These are phyloP conservation scores for Temnothorax unifasciatus DNA, from an alignment of 2,888 invertebrate genomes.

Conservation along the genomic window DNA sequence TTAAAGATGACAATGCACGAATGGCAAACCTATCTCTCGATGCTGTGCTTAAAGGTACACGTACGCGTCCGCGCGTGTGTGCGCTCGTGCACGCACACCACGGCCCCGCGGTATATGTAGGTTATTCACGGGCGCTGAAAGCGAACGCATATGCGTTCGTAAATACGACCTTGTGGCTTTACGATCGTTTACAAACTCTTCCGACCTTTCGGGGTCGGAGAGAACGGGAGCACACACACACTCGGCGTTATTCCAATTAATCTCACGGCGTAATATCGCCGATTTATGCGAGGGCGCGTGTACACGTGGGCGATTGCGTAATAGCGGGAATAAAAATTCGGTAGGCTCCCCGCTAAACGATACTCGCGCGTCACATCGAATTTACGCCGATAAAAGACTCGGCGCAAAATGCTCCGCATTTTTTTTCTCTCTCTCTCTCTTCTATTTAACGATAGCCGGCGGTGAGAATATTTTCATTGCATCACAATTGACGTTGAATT, in stretches of 20 bases:
- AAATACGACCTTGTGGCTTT: conserved; percentile 79
- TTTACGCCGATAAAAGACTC: neutral
- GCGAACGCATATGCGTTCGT: conserved; percentile 73
- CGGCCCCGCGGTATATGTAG: neutral
- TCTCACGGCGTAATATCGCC: conserved; percentile 75
- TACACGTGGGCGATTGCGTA: conserved; percentile 62
- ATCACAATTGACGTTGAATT: neutral
- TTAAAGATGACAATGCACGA: too few species aligned
- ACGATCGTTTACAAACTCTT: conserved; percentile 75
- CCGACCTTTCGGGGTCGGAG: conserved; percentile 69
- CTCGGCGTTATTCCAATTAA: conserved; percentile 70
- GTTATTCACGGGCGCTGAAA: conserved; percentile 67
- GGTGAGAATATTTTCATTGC: neutral
- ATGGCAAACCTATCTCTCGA: too few species aligned
- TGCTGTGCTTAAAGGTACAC: neutral
- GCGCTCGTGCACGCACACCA: neutral
- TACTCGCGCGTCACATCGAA: neutral
- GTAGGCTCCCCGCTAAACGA: neutral
- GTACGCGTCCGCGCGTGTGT: too few species aligned
- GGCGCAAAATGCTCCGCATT: neutral
- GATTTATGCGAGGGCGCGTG: conserved; percentile 69
- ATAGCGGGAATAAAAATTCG: conserved; percentile 53
- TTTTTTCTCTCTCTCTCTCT: neutral
- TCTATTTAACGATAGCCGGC: neutral
- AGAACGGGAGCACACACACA: conserved; percentile 57